Conservation (phyloP, 2,888 invertebrate species). For the Drepana falcataria region DNA sequence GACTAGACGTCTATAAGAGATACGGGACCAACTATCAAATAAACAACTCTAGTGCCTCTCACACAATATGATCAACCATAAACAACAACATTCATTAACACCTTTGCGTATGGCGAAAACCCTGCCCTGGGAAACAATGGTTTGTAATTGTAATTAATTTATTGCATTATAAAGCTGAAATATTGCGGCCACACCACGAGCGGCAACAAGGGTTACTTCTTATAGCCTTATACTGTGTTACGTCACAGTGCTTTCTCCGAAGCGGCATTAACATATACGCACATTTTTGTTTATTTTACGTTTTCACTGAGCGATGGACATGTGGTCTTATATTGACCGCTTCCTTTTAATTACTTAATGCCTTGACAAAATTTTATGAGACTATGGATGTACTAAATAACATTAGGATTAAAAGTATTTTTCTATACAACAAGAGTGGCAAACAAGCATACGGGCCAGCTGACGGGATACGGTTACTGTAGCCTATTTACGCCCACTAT, state of each 20-base stretch:
- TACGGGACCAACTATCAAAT: not conserved
- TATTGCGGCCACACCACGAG: constrained; percentile 33
- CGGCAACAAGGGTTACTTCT: constrained; percentile 41
- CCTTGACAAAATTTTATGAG: too few relatives aligned
- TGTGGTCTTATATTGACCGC: constrained; percentile 13
- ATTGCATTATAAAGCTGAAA: constrained; percentile 9
- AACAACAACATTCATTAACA: not conserved
- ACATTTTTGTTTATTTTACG: constrained; percentile 63
- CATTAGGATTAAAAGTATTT: too few relatives aligned
- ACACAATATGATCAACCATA: not conserved
- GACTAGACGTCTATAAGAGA: too few relatives aligned
- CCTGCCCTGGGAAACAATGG: not conserved
- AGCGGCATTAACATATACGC: constrained; percentile 64
- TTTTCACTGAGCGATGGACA: constrained; percentile 51
- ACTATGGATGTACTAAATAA: too few relatives aligned
- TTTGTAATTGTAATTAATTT: constrained; percentile 5
- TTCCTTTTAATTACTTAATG: constrained; percentile 20
- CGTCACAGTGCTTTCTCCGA: constrained; percentile 66
- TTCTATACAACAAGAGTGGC: too few relatives aligned
- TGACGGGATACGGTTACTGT: too few relatives aligned
- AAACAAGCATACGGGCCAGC: too few relatives aligned
- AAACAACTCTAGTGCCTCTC: not conserved
- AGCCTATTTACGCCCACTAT: too few relatives aligned
- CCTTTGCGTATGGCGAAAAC: not conserved
- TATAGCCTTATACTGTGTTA: constrained; percentile 39